These are phyloP conservation scores for Magallana gigas DNA, from an alignment of 1,140 invertebrate species.

Conservation along the genomic window DNA sequence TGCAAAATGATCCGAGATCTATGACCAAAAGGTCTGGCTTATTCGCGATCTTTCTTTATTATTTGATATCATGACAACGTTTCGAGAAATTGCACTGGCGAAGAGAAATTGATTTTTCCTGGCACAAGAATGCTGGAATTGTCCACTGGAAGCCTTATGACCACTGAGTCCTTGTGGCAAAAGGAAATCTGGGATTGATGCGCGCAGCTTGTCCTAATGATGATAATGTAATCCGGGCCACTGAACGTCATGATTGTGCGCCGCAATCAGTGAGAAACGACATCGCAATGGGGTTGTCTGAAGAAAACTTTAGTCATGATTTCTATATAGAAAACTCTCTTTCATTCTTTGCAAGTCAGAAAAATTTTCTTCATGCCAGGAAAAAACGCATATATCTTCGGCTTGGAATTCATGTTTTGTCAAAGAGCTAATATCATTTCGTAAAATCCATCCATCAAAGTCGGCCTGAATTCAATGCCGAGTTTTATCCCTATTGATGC, in stretches of 20 bases:
- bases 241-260: not conserved
- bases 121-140: not conserved
- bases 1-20: not conserved
- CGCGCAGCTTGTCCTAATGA: not conserved
- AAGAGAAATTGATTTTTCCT: conserved; percentile 20
- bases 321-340: not conserved
- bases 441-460: conserved; percentile 21
- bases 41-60: not conserved
- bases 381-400: conserved; percentile 17
- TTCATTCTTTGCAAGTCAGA: not conserved
- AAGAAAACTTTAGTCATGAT: not conserved
- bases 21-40: not conserved
- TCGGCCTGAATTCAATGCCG: not conserved
- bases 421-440: conserved; percentile 34
- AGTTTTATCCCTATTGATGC: not conserved
- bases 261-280: not conserved
- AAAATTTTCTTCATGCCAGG: not conserved
- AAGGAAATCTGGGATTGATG: conserved; percentile 11
- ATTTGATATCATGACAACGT: conserved; percentile 5
- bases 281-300: not conserved
- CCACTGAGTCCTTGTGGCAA: conserved; percentile 17
- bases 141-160: conserved; percentile 13
- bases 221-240: conserved; percentile 26
- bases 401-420: not conserved
- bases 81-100: conserved; percentile 17